These are phyloP conservation scores for Montipora efflorescens DNA, from an alignment of 64 coral and sea anemone genomes.

Conservation along the genomic window DNA sequence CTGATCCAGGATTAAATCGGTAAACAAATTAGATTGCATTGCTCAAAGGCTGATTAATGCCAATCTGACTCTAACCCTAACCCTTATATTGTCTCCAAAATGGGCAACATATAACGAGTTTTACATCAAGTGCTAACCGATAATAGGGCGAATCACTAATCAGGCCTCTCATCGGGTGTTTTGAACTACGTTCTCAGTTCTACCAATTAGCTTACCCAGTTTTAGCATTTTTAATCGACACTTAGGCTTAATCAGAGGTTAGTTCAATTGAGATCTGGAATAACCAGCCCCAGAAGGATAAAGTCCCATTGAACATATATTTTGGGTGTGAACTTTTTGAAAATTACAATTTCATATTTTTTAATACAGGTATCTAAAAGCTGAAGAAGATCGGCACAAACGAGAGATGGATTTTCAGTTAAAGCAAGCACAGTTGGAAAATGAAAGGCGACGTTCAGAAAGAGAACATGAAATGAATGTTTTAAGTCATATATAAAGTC, in stretches of 20 bases:
- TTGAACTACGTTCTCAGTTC: slow-evolving; percentile 10
- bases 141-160: background rate
- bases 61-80: background rate
- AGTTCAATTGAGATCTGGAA: slow-evolving; percentile 5
- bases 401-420: background rate
- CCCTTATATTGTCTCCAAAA: background rate
- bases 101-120: background rate
- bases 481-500: background rate
- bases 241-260: slow-evolving; percentile 1
- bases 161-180: background rate
- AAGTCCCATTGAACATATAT: background rate
- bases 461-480: slow-evolving; percentile 5
- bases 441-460: background rate
- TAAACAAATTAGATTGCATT: too few species aligned
- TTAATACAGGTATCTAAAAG: background rate
- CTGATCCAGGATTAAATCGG: too few species aligned
- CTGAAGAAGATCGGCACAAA: background rate
- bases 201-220: background rate
- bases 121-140: slow-evolving; percentile 4
- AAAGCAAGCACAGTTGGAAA: background rate
- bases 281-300: background rate
- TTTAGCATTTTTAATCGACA: slow-evolving; percentile 2
- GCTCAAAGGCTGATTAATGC: too few species aligned
- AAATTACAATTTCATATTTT: background rate
- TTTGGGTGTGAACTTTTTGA: background rate